phyloP scores from a whole-genome alignment of 2,797 vertebrate species.

The Emydoidea blandingii region DNA sequence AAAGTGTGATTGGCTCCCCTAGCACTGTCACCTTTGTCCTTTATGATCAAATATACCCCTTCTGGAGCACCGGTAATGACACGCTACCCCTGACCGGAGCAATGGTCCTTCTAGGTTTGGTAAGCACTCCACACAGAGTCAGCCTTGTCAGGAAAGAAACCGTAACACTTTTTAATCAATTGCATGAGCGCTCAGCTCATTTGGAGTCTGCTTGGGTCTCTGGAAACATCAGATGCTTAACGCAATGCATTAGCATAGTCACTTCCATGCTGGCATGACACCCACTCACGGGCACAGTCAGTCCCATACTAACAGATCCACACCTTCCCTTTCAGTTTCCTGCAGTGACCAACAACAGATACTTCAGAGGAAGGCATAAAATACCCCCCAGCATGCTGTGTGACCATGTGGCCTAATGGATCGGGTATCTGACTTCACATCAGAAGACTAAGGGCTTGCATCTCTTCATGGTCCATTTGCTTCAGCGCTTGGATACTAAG shows the following conservation, averaged over 20 bases:
- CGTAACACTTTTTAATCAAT: not conserved
- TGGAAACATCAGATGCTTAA: not conserved
- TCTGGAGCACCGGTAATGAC: too few relatives aligned
- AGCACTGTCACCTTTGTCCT: not conserved
- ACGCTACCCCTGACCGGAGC: not conserved
- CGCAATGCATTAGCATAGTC: not conserved
- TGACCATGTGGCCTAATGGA: not conserved
- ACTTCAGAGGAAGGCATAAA: not conserved
- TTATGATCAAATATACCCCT: not conserved
- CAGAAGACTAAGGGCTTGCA: not conserved
- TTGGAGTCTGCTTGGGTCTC: not conserved
- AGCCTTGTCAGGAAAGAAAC: not conserved
- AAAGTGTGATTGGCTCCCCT: not conserved
- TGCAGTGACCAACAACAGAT: not conserved
- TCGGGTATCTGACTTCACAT: not conserved
- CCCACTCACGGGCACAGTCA: not conserved
- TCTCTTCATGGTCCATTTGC: not conserved
- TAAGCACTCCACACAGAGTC: not conserved
- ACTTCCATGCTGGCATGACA: not conserved
- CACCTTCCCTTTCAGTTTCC: not conserved
- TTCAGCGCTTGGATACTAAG: not conserved
- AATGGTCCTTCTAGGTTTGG: not conserved
- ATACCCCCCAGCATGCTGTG: not conserved
- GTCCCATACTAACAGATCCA: not conserved
- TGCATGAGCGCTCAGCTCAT: not conserved